Base-by-base conservation (phyloP, 2,797 vertebrate species). In the Potorous gilbertii region DNA sequence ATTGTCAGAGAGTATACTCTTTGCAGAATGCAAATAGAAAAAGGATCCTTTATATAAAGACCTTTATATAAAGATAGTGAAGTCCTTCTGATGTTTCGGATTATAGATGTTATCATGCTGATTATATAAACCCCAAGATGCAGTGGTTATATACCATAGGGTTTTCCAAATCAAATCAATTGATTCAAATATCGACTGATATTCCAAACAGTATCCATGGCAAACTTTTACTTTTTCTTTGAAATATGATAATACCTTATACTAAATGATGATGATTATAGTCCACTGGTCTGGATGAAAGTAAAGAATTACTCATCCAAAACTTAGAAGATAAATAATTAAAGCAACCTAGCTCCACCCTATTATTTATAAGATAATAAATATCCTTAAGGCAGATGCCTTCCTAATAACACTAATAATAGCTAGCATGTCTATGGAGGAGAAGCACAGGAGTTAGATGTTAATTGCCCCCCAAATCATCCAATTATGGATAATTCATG, bases 301-400 rank as follows among this genome's bases (percentile, higher is more conserved):
- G 97, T 94, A 74, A 96, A 97, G 96, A 56, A 94, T 97, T 97
- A 97, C 97, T 98, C 97, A 98, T 56, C 56, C 94, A 89, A 97
- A 97, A 98, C 97, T 98, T 97, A 94, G 97, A 97, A 97, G 95
- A 95, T 94, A 96, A 97, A 96, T 97, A 98, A 97, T 97, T 94
- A 97, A 94, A 94, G 94, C 96, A 96, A 96, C 92, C 95, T 91
- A 97, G 96, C 97, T 92, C 56, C 94, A 57, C 97, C 94, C 59
- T 96, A 54, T 94, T 92, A 97, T 95, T 93, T 92, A 56, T 93
- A 96, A 97, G 97, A 98, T 97, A 97, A 96, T 52, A 96, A 95
- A 96, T 93, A 95, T 16, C 97, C 97, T 16, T 57, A 95, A 96
- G 98, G 97, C 87, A 87, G 34, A 24, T 90, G 50, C 52, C 54